A percentile compares a stretch with the other conserved stretches of the same genome.
phyloP scores from a whole-genome alignment of 23 tunicate genomes.

The Oikopleura dioica region DNA sequence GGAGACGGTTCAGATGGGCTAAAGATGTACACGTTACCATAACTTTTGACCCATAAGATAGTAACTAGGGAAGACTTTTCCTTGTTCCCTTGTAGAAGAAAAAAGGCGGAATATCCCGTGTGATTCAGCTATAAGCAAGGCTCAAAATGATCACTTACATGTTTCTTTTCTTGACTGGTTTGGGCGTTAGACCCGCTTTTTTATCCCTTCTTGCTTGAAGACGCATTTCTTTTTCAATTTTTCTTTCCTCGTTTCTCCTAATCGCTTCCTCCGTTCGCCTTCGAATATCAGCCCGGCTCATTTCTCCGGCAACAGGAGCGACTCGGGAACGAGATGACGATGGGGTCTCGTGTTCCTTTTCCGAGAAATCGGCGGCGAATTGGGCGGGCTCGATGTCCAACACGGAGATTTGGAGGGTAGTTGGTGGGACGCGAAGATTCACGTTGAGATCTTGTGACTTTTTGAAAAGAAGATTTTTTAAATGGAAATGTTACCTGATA shows the following conservation, averaged over 20 bases:
- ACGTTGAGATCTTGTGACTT: neutral
- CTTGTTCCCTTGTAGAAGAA: too few species aligned
- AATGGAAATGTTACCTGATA: neutral
- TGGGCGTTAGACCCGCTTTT: too few species aligned
- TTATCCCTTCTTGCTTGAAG: too few species aligned
- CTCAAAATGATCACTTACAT: too few species aligned
- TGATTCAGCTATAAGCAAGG: too few species aligned
- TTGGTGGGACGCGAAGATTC: constrained; percentile 4
- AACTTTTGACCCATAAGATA: too few species aligned
- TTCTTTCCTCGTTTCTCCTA: neutral
- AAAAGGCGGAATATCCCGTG: too few species aligned
- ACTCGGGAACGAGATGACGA: neutral
- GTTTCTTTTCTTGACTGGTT: too few species aligned
- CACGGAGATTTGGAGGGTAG: constrained; percentile 11
- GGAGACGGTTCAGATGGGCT: too few species aligned
- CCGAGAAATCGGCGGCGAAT: neutral
- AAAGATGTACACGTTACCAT: too few species aligned
- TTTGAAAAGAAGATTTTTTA: neutral
- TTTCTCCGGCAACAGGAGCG: neutral
- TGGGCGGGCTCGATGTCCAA: constrained; percentile 1
- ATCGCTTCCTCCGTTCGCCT: neutral
- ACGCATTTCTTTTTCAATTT: neutral
- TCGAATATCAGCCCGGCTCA: neutral
- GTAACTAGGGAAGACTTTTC: too few species aligned
- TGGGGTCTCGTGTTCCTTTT: neutral